Base-by-base conservation (phyloP, 2,888 invertebrate genomes). In the Drosophila austrosaltans region DNA sequence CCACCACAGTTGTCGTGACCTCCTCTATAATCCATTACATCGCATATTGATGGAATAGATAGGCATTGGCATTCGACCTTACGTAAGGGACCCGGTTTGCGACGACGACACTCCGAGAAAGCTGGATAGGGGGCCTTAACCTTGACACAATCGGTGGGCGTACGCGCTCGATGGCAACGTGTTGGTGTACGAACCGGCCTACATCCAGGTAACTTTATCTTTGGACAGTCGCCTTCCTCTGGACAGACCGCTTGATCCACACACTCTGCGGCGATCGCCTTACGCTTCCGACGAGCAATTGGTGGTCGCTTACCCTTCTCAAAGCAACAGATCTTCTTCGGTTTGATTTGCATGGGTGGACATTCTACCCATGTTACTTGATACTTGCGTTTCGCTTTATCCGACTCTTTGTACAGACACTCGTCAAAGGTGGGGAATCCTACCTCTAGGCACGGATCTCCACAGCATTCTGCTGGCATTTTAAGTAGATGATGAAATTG, bases 361-460 rank as follows among this genome's bases (percentile, higher is more conserved):
- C 89, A 90, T 40, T 86, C 82, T 0, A 81, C 68, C 91, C 91
- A 90, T 1, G 90, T 90, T 7, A 90, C 70, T 59, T 90, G 91
- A 39, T 90, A 90, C 6, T 74, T 42, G 2, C 91, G 80, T 2
- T 75, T 78, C 1, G 73, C 77, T 54, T 89, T 89, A 25, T 91
- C 83, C 0, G 85, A 78, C 22, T 69, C 36, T 61, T 60, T n/a
- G 16, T 63, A 57, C 10, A 10, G 44, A 40, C 80, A 79, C 0
- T 69, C 39, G 53, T 72, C 72, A 4, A 48, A 72, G 2, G 12
- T 32, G 0, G 59, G 59, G 2, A 10, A 67, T 5, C 67, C 36
- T 10, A 8, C 4, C 0, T 67, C 68, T 0, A 0, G 0, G 39
- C 72, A 72, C 2, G 62, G 62, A 2, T 72, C 73, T 0, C 20